Base-by-base conservation (phyloP, 92 coral and sea anemone genomes). In the Montipora capitata region DNA sequence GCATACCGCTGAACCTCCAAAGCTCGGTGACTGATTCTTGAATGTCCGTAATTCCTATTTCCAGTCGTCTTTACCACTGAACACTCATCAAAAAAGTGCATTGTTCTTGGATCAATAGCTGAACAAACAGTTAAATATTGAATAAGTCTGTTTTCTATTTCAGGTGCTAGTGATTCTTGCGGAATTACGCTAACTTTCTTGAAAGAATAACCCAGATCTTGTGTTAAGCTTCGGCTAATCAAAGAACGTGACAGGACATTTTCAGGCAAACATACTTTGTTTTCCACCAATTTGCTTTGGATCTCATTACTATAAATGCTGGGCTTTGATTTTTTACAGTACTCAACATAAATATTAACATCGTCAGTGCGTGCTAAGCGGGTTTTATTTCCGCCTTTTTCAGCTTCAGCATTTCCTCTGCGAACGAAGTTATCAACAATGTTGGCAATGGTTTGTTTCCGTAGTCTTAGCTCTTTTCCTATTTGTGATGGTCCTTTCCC, bases 21-120 rank as follows among this genome's bases (percentile, higher is more conserved):
- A 40, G 92, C 83, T 35, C 27, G 77, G 3, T 49, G 56, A 7
- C 92, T 84, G 1, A 73, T 3, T 17, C 38, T 39, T 15, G 83
- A 62, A 74, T 75, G 77, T 41, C 92, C 88, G 41, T 62, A 81
- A 42, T 27, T 43, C 12, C 92, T 41, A 62, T 81, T 71, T 42
- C 83, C 92, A 72, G 76, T 81, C 7, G 88, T 89, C 72, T 74
- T 74, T 1, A 74, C 51, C n/a, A 89, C 92, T 35, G 88, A 89
- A 74, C 77, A 59, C 66, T 89, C 88, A 72, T 88, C 84, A 82
- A 88, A 88, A 39, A 88, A 9, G 61, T 54, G 61, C 20, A 61
- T 61, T 68, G 74, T 69, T 41, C 74, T 38, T 69, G 52, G 74
- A 11, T 69, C 48, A 69, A 69, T 69, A 2, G 15, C 44, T 20